Evolutionary conservation across 2,113 vertebrate species (phyloP).

Genomic region (Coracopsis vasa): DNA sequence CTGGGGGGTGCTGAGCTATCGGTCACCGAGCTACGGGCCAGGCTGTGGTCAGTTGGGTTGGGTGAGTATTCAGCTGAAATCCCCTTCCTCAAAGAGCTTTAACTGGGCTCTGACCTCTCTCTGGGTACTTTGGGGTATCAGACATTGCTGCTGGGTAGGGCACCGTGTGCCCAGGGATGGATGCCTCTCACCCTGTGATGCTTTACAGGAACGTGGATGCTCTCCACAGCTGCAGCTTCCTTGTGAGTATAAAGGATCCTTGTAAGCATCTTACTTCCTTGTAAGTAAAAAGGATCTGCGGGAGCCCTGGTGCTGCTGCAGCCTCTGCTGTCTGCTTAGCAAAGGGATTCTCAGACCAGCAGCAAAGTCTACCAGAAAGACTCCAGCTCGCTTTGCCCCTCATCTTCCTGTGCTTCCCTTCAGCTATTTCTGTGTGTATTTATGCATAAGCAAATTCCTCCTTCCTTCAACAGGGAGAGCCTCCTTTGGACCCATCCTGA

Average conservation of each 20-base stretch:
- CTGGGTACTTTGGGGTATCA: neutral
- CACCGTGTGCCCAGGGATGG: neutral
- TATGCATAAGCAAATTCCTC: neutral
- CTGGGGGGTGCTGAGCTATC: neutral
- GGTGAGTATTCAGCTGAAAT: neutral
- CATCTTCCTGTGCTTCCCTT: neutral
- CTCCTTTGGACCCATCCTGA: neutral
- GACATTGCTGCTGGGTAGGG: neutral
- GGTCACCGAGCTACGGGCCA: neutral
- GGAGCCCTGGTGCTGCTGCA: neutral
- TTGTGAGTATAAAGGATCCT: neutral
- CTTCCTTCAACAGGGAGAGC: neutral
- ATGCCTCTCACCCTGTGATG: neutral
- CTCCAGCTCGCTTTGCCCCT: neutral
- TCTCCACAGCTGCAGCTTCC: neutral
- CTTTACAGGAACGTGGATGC: neutral
- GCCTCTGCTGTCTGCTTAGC: neutral
- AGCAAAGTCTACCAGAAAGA: neutral
- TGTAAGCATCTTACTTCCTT: too few relatives aligned
- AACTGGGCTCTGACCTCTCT: neutral
- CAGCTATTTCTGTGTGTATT: neutral
- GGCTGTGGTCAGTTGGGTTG: accelerated
- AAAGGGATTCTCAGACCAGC: neutral
- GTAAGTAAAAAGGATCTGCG: neutral
- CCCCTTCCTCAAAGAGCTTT: neutral